A percentile compares a stretch with the other conserved stretches of the same genome.
Conservation (phyloP, 2,888 invertebrate genomes). For the Steinernema hermaphroditum region DNA sequence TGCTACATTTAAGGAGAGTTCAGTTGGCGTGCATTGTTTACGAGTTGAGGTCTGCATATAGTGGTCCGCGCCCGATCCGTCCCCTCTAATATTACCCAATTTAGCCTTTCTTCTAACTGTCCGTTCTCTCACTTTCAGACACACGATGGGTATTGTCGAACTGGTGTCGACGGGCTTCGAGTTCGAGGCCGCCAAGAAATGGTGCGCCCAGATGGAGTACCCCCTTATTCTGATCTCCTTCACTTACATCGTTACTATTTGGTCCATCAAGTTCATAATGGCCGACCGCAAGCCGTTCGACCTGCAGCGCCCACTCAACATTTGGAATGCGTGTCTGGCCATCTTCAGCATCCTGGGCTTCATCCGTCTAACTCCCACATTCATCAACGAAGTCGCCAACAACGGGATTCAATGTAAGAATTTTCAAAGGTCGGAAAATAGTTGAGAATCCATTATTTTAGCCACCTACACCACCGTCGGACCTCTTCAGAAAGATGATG, state of each 20-base stretch:
- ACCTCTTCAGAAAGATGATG: slow-evolving; percentile 51
- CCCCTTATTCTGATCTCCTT: slow-evolving; percentile 48
- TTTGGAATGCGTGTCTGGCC: slow-evolving; percentile 69
- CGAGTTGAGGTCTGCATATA: background rate
- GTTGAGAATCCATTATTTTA: slow-evolving; percentile 37
- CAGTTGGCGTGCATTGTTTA: background rate
- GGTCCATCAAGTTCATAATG: slow-evolving; percentile 66
- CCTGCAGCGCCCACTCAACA: slow-evolving; percentile 67
- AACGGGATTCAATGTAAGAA: slow-evolving; percentile 24
- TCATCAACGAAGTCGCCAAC: background rate
- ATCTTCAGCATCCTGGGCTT: slow-evolving; percentile 69
- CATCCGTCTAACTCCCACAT: slow-evolving; percentile 56
- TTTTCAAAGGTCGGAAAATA: background rate
- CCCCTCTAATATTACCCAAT: slow-evolving; percentile 10
- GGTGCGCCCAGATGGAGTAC: slow-evolving; percentile 50
- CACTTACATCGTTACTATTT: slow-evolving; percentile 45
- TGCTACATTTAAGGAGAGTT: slow-evolving; percentile 8
- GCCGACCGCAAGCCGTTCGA: slow-evolving; percentile 67
- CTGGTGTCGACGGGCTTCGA: slow-evolving; percentile 34
- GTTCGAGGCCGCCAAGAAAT: slow-evolving; percentile 54
- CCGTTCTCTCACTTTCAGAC: background rate
- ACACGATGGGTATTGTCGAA: slow-evolving; percentile 10
- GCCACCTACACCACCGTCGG: slow-evolving; percentile 59
- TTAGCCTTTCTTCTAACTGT: background rate
- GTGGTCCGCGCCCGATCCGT: background rate